These are phyloP conservation scores for Stenodema calcarata DNA, from an alignment of 2,888 invertebrate genomes.

Conservation along the genomic window DNA sequence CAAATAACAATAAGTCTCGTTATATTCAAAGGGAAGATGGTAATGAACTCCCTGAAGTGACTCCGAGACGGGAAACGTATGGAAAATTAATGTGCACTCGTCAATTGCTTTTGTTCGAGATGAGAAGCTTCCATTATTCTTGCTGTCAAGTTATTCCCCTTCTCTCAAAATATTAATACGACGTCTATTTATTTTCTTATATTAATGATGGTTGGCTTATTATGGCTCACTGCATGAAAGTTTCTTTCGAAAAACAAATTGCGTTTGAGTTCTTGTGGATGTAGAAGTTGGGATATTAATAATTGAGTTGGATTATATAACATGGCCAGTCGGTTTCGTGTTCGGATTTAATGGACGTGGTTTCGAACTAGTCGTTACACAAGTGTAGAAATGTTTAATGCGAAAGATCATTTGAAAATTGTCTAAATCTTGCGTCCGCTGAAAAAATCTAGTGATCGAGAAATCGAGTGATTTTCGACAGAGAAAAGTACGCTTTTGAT, in stretches of 20 bases:
- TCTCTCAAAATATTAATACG: conserved; percentile 45
- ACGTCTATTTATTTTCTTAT: conserved; percentile 53
- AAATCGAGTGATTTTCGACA: too few relatives aligned
- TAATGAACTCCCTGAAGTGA: conserved; percentile 19
- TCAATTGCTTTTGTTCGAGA: conserved; percentile 51
- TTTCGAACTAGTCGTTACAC: too few relatives aligned
- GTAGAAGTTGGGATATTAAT: background rate
- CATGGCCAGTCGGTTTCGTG: background rate
- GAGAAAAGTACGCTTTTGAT: too few relatives aligned
- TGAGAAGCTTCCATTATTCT: conserved; percentile 48
- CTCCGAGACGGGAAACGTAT: conserved; percentile 46
- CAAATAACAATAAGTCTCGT: background rate
- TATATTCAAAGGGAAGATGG: background rate
- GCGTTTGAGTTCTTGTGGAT: background rate
- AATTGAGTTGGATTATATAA: background rate
- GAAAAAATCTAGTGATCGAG: too few relatives aligned
- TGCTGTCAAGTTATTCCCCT: conserved; percentile 47
- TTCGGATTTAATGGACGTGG: too few relatives aligned
- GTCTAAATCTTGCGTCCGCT: too few relatives aligned
- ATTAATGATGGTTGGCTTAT: conserved; percentile 52
- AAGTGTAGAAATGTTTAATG: too few relatives aligned
- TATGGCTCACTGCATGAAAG: conserved; percentile 23
- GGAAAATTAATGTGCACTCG: conserved; percentile 52
- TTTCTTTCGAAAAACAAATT: conserved; percentile 13
- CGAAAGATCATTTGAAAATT: too few relatives aligned